These are phyloP conservation scores for Acanthisitta chloris DNA, from an alignment of 2,113 vertebrate genomes.

Conservation along the genomic window DNA sequence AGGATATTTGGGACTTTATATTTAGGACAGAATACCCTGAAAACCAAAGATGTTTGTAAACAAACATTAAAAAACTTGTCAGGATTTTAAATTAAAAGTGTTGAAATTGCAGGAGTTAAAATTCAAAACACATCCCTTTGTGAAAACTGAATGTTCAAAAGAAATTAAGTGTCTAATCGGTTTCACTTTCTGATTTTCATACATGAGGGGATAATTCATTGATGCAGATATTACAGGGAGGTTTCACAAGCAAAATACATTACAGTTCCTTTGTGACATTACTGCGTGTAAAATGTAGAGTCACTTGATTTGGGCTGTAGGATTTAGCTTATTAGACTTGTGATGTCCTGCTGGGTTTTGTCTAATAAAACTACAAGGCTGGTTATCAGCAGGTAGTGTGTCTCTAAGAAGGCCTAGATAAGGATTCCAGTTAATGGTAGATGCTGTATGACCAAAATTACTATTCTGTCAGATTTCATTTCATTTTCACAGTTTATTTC, in stretches of 20 bases:
- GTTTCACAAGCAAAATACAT: fast-evolving
- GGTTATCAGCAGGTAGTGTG: not conserved
- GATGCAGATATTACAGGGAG: not conserved
- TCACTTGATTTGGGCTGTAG: fast-evolving
- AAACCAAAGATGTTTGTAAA: not conserved
- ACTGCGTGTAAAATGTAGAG: not conserved
- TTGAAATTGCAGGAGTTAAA: not conserved
- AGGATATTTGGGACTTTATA: not conserved
- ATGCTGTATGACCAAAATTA: not conserved
- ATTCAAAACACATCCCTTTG: not conserved
- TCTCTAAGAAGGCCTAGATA: not conserved
- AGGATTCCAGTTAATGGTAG: not conserved
- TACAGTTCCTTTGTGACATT: not conserved
- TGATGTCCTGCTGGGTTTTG: not conserved
- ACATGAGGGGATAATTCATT: not conserved
- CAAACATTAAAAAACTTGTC: not conserved
- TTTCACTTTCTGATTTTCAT: not conserved
- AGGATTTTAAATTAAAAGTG: not conserved
- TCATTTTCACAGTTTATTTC: not conserved
- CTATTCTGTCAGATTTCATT: not conserved
- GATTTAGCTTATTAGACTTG: not conserved
- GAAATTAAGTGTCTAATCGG: not conserved
- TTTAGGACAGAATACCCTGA: not conserved
- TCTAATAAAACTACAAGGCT: not conserved
- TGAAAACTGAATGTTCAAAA: not conserved